Base-by-base conservation (phyloP, 1,140 invertebrate species). In the Drosophila erecta region DNA sequence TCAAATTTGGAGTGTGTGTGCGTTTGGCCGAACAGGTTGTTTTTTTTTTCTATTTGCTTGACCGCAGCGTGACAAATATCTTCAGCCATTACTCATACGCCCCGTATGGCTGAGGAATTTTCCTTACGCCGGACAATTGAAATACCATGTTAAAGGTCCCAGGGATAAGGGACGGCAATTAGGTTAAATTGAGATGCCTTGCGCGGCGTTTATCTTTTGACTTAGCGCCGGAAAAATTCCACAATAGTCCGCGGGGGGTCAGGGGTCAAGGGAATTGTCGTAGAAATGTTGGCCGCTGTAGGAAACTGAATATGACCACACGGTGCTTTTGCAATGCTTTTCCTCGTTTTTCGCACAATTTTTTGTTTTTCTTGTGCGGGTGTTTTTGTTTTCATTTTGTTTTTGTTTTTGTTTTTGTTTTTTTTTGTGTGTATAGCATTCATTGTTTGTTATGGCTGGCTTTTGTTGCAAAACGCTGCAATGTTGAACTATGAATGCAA, bases 401-500 rank as follows among this genome's bases (percentile, higher is more conserved):
- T 56, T 51, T 17, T 66, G 14, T 58, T 35, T 41, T 62, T 14
- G 24, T 46, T 24, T 74, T 46, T 65, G 2, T 11, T 10, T 43
- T 58, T 50, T 47, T 79, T 0, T 17, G 51, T 79, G 62, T 76
- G 46, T 74, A 55, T 81, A 73, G 44, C 55, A 72, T 83, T 87
- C 84, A 70, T 87, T 87, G 84, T 84, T 86, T 86, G 78, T 72
- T 79, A 72, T 87, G 75, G 83, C 75, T 89, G 76, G 72, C 79
- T 89, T 80, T 89, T 89, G 85, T 89, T 89, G 84, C 84, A 84
- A 70, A 75, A 57, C 72, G 49, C 72, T 76, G 69, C 75, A 73
- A 67, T 76, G 75, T 71, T 90, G 81, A 90, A 90, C 83, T 90
- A 87, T 90, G 87, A 90, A 90, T 90, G 89, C 89, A 90, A 91